Base-by-base conservation (phyloP, 2,797 vertebrate species). In the Novumbra hubbsi region DNA sequence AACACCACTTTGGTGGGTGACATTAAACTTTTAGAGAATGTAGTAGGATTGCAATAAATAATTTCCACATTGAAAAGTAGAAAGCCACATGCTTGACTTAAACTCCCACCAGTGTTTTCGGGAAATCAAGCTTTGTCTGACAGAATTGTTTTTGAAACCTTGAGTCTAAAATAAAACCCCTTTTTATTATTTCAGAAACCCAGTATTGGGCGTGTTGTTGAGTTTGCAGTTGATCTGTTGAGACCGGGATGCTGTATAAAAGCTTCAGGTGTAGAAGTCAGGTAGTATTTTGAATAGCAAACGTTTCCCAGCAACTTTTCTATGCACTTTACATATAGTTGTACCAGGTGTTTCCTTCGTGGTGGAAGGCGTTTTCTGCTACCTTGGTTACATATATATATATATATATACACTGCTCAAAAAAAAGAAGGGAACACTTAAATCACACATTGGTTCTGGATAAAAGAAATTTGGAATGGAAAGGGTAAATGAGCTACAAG, bases 11-110 rank as follows among this genome's bases (percentile, higher is more conserved):
- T 88, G 85, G 69, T 30, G 67, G 67, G 8, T 0, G 38, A 76
- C 79, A 87, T 91, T 80, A 89, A 91, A 89, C 68, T 87, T 92
- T 90, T 14, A 90, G 68, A 77, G 60, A 52, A 72, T 79, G 67
- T 62, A 72, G 82, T 78, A 81, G 68, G 80, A 83, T 77, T 34
- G 82, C 70, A 73, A 89, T 89, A 85, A 90, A 91, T 88, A 78
- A 90, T 88, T 89, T 89, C 83, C 80, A 85, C 72, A 9, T 8
- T 63, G 79, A 64, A 81, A 78, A 77, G 80, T 72, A 68, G 84
- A 87, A 80, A 83, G 68, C 24, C 68, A 83, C 78, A 73, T 27
- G 49, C 72, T 85, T 63, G 14, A 21, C 76, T 80, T 77, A 34
- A 41, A n/a, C 14, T n/a, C 15, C 65, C 28, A 50, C 68, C 16